Conservation (phyloP, 2,797 vertebrate genomes). For the Thaleichthys pacificus region DNA sequence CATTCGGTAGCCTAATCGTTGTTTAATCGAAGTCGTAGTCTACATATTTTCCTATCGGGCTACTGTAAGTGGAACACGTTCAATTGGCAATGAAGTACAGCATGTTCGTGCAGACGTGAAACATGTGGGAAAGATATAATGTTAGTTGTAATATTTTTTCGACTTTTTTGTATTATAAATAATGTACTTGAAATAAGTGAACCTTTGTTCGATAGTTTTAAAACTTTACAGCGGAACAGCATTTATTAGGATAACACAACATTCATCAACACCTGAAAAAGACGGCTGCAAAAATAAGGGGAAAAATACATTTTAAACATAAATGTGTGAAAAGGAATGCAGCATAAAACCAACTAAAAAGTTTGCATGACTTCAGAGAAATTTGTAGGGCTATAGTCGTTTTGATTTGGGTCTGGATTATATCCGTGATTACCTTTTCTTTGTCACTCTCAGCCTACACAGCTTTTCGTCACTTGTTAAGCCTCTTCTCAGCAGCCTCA, state of each 20-base stretch:
- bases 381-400: too few species aligned
- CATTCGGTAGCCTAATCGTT: too few species aligned
- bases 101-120: slow-evolving; percentile 5
- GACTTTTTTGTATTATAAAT: too few species aligned
- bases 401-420: neutral
- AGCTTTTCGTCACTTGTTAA: neutral
- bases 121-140: neutral
- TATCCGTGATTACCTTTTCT: neutral
- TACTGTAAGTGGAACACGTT: too few species aligned
- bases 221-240: too few species aligned
- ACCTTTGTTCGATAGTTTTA: neutral
- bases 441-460: too few species aligned
- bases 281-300: neutral
- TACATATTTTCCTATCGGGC: too few species aligned
- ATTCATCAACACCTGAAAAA: neutral
- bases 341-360: neutral
- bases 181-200: too few species aligned
- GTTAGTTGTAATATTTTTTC: too few species aligned
- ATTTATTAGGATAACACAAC: neutral
- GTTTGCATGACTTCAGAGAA: neutral
- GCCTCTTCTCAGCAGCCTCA: neutral
- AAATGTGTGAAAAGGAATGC: neutral
- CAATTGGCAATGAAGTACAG: neutral
- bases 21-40: too few species aligned
- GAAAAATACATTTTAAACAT: too few species aligned